phyloP scores from a whole-genome alignment of 2,113 vertebrate genomes.

The Rhynchomys soricoides region DNA sequence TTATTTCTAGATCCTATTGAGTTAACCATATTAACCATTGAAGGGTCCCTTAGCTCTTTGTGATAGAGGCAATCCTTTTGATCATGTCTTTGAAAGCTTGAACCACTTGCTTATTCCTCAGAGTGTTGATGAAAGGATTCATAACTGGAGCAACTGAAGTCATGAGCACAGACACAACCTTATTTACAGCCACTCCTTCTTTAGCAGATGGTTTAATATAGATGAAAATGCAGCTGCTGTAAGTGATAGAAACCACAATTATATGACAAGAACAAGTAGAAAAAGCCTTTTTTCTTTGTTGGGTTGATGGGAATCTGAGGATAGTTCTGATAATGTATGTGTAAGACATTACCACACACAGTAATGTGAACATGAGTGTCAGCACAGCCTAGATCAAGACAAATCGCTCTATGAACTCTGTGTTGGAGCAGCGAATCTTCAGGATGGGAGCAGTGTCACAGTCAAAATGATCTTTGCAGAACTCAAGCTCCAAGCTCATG shows the following conservation, averaged over 20 bases:
- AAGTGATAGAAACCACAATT: constrained; percentile 71
- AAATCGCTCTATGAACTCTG: constrained; percentile 43
- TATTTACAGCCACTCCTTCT: constrained; percentile 71
- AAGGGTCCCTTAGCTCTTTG: background rate
- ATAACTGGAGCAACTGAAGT: constrained; percentile 68
- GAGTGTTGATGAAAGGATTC: constrained; percentile 74
- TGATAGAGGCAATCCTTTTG: constrained; percentile 50
- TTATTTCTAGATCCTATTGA: background rate
- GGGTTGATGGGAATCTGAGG: constrained; percentile 65
- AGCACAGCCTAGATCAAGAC: constrained; percentile 50
- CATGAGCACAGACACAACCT: constrained; percentile 64
- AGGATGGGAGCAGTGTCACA: constrained; percentile 70
- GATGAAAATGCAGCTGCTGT: constrained; percentile 73
- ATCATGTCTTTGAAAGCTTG: constrained; percentile 64
- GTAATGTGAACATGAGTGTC: constrained; percentile 55
- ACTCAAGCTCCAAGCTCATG: constrained; percentile 68
- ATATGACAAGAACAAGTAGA: constrained; percentile 72
- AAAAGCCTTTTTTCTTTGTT: constrained; percentile 71
- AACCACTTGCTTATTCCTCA: constrained; percentile 76
- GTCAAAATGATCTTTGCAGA: constrained; percentile 72
- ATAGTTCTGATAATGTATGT: constrained; percentile 67
- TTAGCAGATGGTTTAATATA: constrained; percentile 76
- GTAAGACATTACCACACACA: constrained; percentile 69
- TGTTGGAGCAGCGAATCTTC: constrained; percentile 72
- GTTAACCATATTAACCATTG: background rate